Conservation (phyloP, 2,888 invertebrate genomes). For the Conops quadrifasciatus region DNA sequence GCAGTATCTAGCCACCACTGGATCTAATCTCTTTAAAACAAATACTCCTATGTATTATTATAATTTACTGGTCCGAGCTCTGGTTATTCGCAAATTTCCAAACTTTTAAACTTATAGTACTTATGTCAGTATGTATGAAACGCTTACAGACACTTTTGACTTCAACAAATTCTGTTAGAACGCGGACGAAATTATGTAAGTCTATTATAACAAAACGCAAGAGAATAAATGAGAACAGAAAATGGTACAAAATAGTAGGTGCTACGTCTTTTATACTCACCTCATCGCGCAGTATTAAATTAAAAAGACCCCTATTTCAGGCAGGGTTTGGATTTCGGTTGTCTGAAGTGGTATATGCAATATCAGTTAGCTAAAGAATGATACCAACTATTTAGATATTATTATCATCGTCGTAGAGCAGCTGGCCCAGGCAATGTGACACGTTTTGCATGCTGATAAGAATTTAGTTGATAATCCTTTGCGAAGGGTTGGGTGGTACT, state of each 20-base stretch:
- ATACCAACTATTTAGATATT: no score
- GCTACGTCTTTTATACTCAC: constrained; percentile 55
- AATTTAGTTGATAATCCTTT: not conserved
- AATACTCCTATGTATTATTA: no score
- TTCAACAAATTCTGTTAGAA: constrained; percentile 22
- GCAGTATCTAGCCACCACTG: no score
- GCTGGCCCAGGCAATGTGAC: constrained; percentile 43
- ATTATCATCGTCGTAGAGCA: no score
- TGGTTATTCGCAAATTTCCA: no score
- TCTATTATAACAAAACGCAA: not conserved
- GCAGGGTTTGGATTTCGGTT: constrained; percentile 27
- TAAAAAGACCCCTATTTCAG: constrained; percentile 36
- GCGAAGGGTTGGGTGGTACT: not conserved
- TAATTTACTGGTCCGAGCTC: no score
- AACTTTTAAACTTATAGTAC: no score
- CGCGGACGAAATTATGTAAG: constrained; percentile 48
- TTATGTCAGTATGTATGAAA: no score
- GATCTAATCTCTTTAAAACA: no score
- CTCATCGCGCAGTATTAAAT: constrained; percentile 36
- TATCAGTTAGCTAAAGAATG: no score
- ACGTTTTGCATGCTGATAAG: constrained; percentile 45
- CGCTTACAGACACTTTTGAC: constrained; percentile 23
- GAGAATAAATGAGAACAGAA: constrained; percentile 43
- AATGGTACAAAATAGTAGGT: constrained; percentile 56
- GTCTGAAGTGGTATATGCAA: no score